A percentile compares a stretch with the other conserved stretches of the same genome.
Evolutionary conservation across 1,140 invertebrate species (phyloP).

Genomic region (Drosophila nikananu): DNA sequence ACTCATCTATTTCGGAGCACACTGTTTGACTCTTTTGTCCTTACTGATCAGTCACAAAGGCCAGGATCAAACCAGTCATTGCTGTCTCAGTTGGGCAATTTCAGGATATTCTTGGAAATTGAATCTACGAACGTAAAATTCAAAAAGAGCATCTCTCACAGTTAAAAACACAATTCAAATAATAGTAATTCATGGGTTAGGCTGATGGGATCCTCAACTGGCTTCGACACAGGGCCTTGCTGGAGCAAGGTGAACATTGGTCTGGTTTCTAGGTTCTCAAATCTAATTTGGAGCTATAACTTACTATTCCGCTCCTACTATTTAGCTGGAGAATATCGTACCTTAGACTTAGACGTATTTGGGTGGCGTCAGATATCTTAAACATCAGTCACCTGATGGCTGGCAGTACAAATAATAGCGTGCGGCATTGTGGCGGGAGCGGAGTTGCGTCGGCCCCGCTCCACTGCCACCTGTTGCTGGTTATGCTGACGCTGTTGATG

Average conservation of each 20-base stretch:
- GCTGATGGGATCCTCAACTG: not conserved
- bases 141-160: too few relatives aligned
- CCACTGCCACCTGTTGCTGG: conserved; percentile 28
- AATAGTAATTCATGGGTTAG: conserved; percentile 1
- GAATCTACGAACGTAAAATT: conserved; percentile 2
- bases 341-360: conserved; percentile 13
- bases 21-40: not conserved
- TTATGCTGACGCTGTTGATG: conserved; percentile 42
- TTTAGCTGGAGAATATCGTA: too few relatives aligned
- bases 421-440: conserved; percentile 73
- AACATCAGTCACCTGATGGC: conserved; percentile 83
- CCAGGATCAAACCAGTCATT: not conserved
- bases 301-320: conserved; percentile 3
- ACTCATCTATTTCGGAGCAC: not conserved
- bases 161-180: not conserved
- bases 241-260: conserved; percentile 27
- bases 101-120: not conserved
- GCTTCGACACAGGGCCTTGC: conserved; percentile 9
- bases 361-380: conserved; percentile 41
- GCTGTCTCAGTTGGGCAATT: not conserved
- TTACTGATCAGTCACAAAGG: not conserved
- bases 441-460: conserved; percentile 72
- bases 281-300: not conserved
- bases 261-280: conserved; percentile 9
- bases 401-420: conserved; percentile 75